Evolutionary conservation across 2,888 invertebrate species (phyloP).

Genomic region (Monochamus alternatus): DNA sequence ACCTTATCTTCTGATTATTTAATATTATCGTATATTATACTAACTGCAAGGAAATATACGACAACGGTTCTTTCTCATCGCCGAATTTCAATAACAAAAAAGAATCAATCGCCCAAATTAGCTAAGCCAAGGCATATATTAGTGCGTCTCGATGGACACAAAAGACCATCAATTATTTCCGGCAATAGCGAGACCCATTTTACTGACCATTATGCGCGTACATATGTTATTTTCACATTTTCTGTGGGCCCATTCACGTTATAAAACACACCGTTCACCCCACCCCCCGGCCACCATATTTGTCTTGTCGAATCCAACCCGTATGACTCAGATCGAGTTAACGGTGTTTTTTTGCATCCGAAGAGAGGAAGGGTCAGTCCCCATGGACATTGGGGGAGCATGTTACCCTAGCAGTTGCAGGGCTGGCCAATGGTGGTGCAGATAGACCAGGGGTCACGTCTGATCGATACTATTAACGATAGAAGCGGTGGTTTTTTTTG

Average conservation of each 20-base stretch:
- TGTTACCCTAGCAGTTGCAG: constrained; percentile 48
- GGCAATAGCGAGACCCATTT: constrained; percentile 45
- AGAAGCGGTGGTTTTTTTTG: neutral
- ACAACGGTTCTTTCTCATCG: neutral
- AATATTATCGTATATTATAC: no score
- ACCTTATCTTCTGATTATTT: no score
- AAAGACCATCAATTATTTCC: constrained; percentile 54
- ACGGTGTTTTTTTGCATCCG: constrained; percentile 42
- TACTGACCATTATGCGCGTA: constrained; percentile 57
- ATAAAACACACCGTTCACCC: constrained; percentile 47
- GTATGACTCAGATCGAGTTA: constrained; percentile 25
- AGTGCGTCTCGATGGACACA: constrained; percentile 43
- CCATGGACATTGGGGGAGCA: constrained; percentile 56
- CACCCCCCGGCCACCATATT: constrained; percentile 58
- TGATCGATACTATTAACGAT: constrained; percentile 50
- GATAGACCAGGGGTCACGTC: constrained; percentile 53
- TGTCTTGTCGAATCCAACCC: constrained; percentile 33
- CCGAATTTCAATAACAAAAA: constrained; percentile 44
- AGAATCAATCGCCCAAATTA: constrained; percentile 17
- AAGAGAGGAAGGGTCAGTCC: constrained; percentile 60
- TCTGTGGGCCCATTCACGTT: constrained; percentile 59
- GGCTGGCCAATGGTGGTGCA: constrained; percentile 57
- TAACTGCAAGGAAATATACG: no score
- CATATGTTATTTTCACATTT: constrained; percentile 59
- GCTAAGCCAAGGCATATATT: constrained; percentile 22